Evolutionary conservation across 2,113 vertebrate species (phyloP).

Genomic region (Okapia johnstoni): DNA sequence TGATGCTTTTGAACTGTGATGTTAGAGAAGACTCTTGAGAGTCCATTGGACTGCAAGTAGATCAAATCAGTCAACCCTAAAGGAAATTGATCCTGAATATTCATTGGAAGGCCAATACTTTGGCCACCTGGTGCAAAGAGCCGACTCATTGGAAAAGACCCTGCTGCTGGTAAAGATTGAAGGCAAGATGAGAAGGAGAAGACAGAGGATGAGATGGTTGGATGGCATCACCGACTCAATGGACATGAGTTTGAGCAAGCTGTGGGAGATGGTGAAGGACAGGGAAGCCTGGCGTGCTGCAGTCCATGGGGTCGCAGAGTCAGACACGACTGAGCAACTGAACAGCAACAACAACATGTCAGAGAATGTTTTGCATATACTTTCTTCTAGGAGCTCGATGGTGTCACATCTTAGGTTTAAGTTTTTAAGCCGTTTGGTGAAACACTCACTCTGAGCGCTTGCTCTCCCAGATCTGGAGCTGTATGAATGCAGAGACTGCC

Average conservation of each 20-base stretch:
- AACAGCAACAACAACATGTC: not conserved
- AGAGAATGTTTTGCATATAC: not conserved
- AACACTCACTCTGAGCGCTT: not conserved
- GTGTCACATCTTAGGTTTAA: not conserved
- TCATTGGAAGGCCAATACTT: not conserved
- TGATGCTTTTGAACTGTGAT: not conserved
- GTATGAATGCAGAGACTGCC: not conserved
- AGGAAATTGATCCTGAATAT: not conserved
- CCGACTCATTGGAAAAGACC: not conserved
- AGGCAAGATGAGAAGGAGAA: not conserved
- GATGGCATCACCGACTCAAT: not conserved
- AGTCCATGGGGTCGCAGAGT: not conserved
- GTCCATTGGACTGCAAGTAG: not conserved
- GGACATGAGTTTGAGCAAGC: not conserved
- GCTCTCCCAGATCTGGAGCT: not conserved
- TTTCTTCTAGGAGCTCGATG: not conserved
- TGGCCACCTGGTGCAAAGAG: not conserved
- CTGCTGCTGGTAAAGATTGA: not conserved
- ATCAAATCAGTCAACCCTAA: not conserved
- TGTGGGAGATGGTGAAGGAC: not conserved
- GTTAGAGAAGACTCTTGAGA: not conserved
- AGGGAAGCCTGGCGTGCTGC: not conserved
- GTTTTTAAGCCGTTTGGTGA: not conserved
- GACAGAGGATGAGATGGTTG: not conserved
- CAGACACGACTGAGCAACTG: not conserved